Conservation (phyloP, 2,888 invertebrate species). For the Eueremaeus valkanovi region DNA sequence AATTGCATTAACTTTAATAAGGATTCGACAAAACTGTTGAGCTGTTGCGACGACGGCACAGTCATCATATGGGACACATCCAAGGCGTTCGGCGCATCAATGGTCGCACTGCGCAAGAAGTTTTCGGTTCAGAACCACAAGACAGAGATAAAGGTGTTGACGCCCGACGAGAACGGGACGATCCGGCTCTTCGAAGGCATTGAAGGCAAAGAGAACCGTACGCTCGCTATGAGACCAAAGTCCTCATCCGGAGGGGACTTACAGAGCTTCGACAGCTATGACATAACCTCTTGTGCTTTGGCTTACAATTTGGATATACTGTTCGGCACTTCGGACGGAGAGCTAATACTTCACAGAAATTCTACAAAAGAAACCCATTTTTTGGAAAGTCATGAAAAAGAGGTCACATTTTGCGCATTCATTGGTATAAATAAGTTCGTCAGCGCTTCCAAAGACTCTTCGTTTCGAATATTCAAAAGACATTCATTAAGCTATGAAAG, state of each 20-base stretch:
- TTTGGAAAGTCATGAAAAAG: not conserved
- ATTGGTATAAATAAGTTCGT: not conserved
- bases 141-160: slow-evolving; percentile 30
- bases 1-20: slow-evolving; percentile 36
- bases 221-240: not conserved
- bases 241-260: not conserved
- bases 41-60: slow-evolving; percentile 15
- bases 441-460: slow-evolving; percentile 6
- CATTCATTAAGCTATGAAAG: not conserved
- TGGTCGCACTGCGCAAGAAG: slow-evolving; percentile 41
- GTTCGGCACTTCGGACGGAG: slow-evolving; percentile 6
- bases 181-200: slow-evolving; percentile 34
- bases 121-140: slow-evolving; percentile 27
- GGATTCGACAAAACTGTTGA: slow-evolving; percentile 14
- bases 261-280: not conserved
- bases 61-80: slow-evolving; percentile 14
- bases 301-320: not conserved
- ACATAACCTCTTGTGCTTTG: slow-evolving; percentile 7
- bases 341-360: not conserved
- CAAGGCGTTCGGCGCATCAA: slow-evolving; percentile 36
- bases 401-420: slow-evolving; percentile 6
- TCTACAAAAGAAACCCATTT: not conserved
- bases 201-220: slow-evolving; percentile 24
- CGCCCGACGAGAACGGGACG: slow-evolving; percentile 29
- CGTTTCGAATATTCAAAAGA: not conserved